Percentiles rank a stretch among this genome's conserved stretches.
These are phyloP conservation scores for Arrhopalites spinosus DNA, from an alignment of 2,888 invertebrate genomes.

Conservation along the genomic window DNA sequence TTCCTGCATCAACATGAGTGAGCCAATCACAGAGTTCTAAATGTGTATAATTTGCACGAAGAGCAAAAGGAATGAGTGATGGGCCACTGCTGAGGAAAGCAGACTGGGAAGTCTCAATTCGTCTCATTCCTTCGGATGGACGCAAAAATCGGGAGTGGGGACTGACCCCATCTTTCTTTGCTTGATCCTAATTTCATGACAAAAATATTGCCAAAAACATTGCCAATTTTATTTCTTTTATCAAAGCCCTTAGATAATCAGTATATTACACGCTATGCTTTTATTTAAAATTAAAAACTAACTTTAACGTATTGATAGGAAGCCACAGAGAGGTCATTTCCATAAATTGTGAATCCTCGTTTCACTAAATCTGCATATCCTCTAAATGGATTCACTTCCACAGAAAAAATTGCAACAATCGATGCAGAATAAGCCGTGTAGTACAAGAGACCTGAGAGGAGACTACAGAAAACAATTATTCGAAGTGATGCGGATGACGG, in stretches of 20 bases:
- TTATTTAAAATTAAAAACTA: background rate
- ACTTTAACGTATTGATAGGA: background rate
- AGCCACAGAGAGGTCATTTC: background rate
- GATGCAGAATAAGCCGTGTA: background rate
- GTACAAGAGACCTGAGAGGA: background rate
- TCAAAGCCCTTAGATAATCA: too few relatives aligned
- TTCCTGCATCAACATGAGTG: background rate
- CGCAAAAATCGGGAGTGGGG: background rate
- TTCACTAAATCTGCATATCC: background rate
- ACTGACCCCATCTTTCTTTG: background rate
- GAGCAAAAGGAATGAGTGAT: background rate
- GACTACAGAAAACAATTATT: slow-evolving; percentile 7
- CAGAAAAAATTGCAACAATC: slow-evolving; percentile 13
- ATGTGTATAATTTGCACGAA: background rate
- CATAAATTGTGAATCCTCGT: background rate
- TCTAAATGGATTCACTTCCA: background rate
- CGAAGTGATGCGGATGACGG: background rate
- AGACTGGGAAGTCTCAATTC: background rate
- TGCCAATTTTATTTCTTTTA: too few relatives aligned
- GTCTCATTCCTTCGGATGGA: background rate
- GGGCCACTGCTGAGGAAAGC: slow-evolving; percentile 7
- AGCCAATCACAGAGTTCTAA: background rate
- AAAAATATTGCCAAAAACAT: too few relatives aligned
- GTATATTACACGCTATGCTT: background rate
- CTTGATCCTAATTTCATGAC: background rate